Evolutionary conservation across 2,888 invertebrate species (phyloP).

Genomic region (Ctena decussata): DNA sequence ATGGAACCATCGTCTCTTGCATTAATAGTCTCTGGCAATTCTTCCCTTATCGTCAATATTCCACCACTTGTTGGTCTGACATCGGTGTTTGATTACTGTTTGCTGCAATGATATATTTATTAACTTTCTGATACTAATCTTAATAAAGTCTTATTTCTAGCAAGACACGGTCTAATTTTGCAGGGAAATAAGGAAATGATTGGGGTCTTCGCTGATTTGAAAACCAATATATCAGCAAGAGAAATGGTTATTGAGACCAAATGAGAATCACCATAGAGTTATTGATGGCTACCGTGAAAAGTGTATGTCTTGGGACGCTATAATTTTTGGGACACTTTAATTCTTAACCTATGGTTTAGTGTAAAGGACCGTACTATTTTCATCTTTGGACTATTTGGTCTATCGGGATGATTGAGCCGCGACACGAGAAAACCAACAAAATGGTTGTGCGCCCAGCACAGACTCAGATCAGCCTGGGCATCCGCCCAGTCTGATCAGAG

Average conservation of each 20-base stretch:
- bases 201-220: conserved; percentile 17
- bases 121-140: conserved; percentile 62
- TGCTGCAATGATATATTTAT: conserved; percentile 62
- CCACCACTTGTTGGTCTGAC: not conserved
- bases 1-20: too few relatives aligned
- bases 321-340: too few relatives aligned
- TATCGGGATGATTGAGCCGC: too few relatives aligned
- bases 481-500: too few relatives aligned
- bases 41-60: too few relatives aligned
- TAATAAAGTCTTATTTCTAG: conserved; percentile 51
- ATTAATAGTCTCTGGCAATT: not conserved
- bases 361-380: too few relatives aligned
- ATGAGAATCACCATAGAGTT: not conserved
- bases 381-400: too few relatives aligned
- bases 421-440: too few relatives aligned
- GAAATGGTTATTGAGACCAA: conserved; percentile 10
- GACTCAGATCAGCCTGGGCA: too few relatives aligned
- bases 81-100: conserved; percentile 61
- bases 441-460: too few relatives aligned
- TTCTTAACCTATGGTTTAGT: too few relatives aligned
- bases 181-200: conserved; percentile 11
- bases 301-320: too few relatives aligned
- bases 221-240: conserved; percentile 9
- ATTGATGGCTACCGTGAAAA: not conserved
- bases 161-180: conserved; percentile 14